These are phyloP conservation scores for Gasterosteus aculeatus DNA, from an alignment of 2,113 vertebrate genomes.

Conservation along the genomic window DNA sequence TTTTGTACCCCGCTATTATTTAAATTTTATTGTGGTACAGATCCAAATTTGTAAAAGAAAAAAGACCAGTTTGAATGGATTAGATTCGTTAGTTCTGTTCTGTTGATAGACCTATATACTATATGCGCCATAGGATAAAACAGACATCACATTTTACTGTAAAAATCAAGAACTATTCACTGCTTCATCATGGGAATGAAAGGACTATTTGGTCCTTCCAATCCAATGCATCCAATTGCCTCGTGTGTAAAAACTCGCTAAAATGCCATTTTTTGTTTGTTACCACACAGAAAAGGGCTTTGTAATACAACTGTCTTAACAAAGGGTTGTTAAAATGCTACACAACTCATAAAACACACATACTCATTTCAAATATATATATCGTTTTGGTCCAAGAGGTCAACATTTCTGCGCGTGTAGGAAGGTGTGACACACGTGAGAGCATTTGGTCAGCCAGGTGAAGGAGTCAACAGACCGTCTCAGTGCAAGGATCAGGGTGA, in stretches of 20 bases:
- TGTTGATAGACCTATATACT: constrained; percentile 5
- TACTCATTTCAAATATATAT: not conserved
- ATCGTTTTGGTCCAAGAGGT: constrained; percentile 28
- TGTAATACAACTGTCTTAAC: not conserved
- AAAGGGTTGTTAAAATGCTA: no score
- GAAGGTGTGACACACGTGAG: not conserved
- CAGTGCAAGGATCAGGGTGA: constrained; percentile 47
- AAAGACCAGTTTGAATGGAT: constrained; percentile 28
- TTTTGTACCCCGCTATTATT: not conserved
- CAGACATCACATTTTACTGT: not conserved
- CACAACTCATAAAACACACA: not conserved
- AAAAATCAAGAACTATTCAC: not conserved
- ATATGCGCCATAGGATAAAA: not conserved
- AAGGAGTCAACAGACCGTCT: constrained; percentile 48
- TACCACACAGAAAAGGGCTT: not conserved
- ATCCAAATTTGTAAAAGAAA: constrained; percentile 5
- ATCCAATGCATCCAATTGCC: not conserved
- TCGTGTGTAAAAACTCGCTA: not conserved
- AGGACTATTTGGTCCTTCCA: not conserved
- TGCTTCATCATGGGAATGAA: not conserved
- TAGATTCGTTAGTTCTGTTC: constrained; percentile 17
- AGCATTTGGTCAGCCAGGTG: constrained; percentile 28
- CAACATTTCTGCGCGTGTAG: not conserved
- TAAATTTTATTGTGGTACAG: constrained; percentile 10
- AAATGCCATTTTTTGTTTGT: not conserved